These are phyloP conservation scores for Nesogale talazaci DNA, from an alignment of 2,113 vertebrate species.

Conservation along the genomic window DNA sequence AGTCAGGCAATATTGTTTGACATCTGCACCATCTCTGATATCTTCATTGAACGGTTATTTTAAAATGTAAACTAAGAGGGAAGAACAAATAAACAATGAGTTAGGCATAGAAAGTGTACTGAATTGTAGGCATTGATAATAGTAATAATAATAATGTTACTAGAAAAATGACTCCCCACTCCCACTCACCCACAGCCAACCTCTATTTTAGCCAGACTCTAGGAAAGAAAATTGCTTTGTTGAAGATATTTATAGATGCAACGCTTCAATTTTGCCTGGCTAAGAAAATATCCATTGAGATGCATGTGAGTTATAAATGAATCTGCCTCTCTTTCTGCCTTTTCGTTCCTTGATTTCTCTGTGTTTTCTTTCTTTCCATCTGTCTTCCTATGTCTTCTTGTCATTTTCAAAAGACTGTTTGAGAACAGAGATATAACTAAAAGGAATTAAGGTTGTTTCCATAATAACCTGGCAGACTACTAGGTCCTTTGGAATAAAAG, in stretches of 20 bases:
- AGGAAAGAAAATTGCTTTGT: conserved; percentile 1
- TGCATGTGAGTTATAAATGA: background rate
- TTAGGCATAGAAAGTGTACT: background rate
- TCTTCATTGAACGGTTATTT: conserved; percentile 62
- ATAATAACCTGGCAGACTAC: conserved; percentile 23
- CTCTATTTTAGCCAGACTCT: background rate
- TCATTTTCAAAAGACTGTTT: conserved; percentile 31
- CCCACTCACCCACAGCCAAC: background rate
- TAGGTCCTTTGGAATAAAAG: background rate
- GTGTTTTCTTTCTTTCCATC: background rate
- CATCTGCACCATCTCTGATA: conserved; percentile 75
- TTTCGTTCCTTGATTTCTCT: too few species aligned
- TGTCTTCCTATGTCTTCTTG: background rate
- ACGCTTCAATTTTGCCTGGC: background rate
- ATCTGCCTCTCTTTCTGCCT: background rate
- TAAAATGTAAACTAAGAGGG: conserved; percentile 60
- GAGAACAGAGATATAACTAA: conserved; percentile 22
- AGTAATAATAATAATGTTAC: conserved; percentile 1
- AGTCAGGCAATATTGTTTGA: conserved; percentile 77
- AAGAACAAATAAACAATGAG: conserved; percentile 52
- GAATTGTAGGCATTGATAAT: conserved; percentile 4
- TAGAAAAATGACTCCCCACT: background rate
- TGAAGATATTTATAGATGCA: background rate
- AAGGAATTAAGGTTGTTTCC: conserved; percentile 48
- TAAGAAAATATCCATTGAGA: background rate